A percentile compares a stretch with the other conserved stretches of the same genome.
phyloP scores from a whole-genome alignment of 2,113 vertebrate species.

The Petrocephalus microphthalmus region DNA sequence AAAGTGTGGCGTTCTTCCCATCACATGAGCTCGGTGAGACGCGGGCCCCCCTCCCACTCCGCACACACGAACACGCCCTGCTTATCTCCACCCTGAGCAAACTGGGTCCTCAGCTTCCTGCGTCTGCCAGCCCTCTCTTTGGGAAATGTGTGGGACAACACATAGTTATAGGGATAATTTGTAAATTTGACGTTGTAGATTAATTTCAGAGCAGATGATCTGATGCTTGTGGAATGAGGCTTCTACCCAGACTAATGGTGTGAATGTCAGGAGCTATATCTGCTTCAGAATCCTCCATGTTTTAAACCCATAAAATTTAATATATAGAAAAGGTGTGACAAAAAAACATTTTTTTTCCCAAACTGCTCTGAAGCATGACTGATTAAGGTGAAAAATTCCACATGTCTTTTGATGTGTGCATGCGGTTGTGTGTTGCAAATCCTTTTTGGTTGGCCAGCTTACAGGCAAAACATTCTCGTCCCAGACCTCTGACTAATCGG shows the following conservation, averaged over 20 bases:
- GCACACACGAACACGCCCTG: neutral
- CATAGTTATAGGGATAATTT: neutral
- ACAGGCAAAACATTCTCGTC: neutral
- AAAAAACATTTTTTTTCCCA: neutral
- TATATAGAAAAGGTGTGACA: neutral
- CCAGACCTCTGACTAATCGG: neutral
- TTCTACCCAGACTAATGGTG: neutral
- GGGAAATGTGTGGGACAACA: neutral
- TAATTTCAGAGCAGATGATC: neutral
- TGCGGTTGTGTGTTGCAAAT: neutral
- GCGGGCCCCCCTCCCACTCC: neutral
- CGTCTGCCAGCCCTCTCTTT: neutral
- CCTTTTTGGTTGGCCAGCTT: neutral
- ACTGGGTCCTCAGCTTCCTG: neutral
- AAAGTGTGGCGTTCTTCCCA: neutral
- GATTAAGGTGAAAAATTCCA: neutral
- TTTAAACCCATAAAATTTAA: neutral
- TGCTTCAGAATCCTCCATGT: neutral
- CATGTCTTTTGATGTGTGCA: neutral
- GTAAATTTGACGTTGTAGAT: no score
- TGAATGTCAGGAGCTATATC: neutral
- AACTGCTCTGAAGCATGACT: neutral
- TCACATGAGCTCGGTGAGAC: conserved; percentile 9
- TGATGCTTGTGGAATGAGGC: neutral
- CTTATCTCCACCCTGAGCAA: neutral